A percentile compares a stretch with the other conserved stretches of the same genome.
These are phyloP conservation scores for Volucella zonaria DNA, from an alignment of 2,888 invertebrate species.

Conservation along the genomic window DNA sequence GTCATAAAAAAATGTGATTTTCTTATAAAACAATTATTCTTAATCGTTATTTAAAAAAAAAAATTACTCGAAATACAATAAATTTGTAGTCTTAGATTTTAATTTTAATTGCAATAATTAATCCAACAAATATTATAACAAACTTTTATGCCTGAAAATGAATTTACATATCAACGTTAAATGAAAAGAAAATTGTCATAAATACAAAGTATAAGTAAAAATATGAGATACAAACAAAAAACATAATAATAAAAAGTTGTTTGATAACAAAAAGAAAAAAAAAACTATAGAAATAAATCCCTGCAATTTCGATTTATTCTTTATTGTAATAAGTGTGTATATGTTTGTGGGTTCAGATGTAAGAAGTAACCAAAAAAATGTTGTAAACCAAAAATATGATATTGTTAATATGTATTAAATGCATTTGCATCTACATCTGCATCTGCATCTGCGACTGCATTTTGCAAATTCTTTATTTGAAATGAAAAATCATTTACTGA, in stretches of 20 bases:
- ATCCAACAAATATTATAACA: slow-evolving; percentile 22
- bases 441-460: background rate
- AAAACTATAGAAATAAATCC: slow-evolving; percentile 77
- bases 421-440: background rate
- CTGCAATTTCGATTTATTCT: slow-evolving; percentile 80
- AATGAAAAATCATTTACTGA: slow-evolving; percentile 42
- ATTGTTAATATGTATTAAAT: slow-evolving; percentile 6
- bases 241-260: slow-evolving; percentile 25
- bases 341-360: background rate
- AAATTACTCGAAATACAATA: slow-evolving; percentile 8
- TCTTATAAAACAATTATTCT: background rate
- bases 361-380: slow-evolving; percentile 39
- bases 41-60: slow-evolving; percentile 13
- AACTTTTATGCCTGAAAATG: slow-evolving; percentile 3
- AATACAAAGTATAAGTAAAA: slow-evolving; percentile 23
- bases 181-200: slow-evolving; percentile 26
- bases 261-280: slow-evolving; percentile 36
- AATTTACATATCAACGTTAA: slow-evolving; percentile 15
- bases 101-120: slow-evolving; percentile 10
- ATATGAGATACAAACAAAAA: background rate
- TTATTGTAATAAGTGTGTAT: slow-evolving; percentile 37
- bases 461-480: slow-evolving; percentile 15
- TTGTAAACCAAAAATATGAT: slow-evolving; percentile 38
- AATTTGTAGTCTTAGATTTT: slow-evolving; percentile 6
- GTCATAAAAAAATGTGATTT: slow-evolving; percentile 13